These are phyloP conservation scores for Papilio demoleus DNA, from an alignment of 2,888 invertebrate genomes.

Conservation along the genomic window DNA sequence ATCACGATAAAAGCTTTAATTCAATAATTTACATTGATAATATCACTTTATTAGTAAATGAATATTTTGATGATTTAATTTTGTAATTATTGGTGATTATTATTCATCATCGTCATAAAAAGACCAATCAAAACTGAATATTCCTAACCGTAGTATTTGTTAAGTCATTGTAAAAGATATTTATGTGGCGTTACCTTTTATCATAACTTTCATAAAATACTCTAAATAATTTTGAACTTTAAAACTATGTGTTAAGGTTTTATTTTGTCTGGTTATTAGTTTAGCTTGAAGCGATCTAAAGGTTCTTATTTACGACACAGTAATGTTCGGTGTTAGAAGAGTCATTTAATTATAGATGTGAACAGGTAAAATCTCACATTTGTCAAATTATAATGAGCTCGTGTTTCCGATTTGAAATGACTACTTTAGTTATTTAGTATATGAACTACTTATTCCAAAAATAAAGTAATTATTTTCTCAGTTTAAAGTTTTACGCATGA, in stretches of 20 bases:
- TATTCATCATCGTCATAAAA: conserved; percentile 22
- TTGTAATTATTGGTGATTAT: conserved; percentile 17
- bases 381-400: conserved; percentile 49
- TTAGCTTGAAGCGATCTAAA: conserved; percentile 38
- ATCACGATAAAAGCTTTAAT: not conserved
- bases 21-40: not conserved
- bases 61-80: conserved; percentile 13
- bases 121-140: conserved; percentile 17
- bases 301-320: conserved; percentile 47
- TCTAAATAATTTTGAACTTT: conserved; percentile 11
- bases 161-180: conserved; percentile 37
- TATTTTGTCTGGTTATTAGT: not conserved
- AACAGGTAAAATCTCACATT: conserved; percentile 53
- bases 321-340: conserved; percentile 44
- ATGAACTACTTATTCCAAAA: conserved; percentile 13
- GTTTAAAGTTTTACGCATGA: not conserved
- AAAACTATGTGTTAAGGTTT: not conserved
- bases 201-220: conserved; percentile 12
- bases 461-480: conserved; percentile 17
- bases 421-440: conserved; percentile 40
- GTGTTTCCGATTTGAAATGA: conserved; percentile 49
- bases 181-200: conserved; percentile 33
- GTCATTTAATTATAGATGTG: conserved; percentile 48
- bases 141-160: conserved; percentile 36
- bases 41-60: conserved; percentile 5